Base-by-base conservation (phyloP, 2,888 invertebrate genomes). In the Cerastis rubricosa region DNA sequence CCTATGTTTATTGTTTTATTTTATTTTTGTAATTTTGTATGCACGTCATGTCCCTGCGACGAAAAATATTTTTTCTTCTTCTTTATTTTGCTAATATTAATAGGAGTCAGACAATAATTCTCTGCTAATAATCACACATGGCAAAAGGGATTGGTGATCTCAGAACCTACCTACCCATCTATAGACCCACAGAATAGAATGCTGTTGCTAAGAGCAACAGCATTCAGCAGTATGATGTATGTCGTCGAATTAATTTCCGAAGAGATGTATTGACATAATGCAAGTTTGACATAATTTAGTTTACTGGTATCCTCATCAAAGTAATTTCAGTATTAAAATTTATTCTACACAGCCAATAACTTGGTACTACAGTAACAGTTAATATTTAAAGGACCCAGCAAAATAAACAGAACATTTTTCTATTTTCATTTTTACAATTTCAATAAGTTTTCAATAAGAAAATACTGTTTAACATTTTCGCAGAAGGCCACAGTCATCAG, bases 401-500 rank as follows among this genome's bases (percentile, higher is more conserved):
- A 69, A 49, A 40, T 61, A 66, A 74, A 85, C 25, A 59, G 22
- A 74, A 47, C 40, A 9, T 12, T 47, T 76, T 71, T 76, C 57
- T 71, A 75, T 78, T 67, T 84, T 73, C 68, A 69, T 47, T 66
- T 69, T 59, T 69, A 68, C 49, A 65, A 76, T 76, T 80, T 82
- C 74, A 83, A 74, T 78, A 71, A 71, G 65, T 69, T 84, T 71
- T 71, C 70, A 79, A 86, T 84, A 86, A 84, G 76, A 82, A 87
- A 80, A 76, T 75, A 65, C 51, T 78, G 35, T 76, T 77, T 78
- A 87, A 85, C 54, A 65, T 74, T 83, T 81, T 74, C 74, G 76
- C 59, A 76, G 80, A 78, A 84, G 75, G 73, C 82, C 64, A 51
- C 67, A 91, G 78, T 88, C 89, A 88, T 77, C 88, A 88, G 89